Percentiles rank a stretch among this genome's conserved stretches.
These are phyloP conservation scores for Drosophila seguyi DNA, from an alignment of 1,140 invertebrate species.

Conservation along the genomic window DNA sequence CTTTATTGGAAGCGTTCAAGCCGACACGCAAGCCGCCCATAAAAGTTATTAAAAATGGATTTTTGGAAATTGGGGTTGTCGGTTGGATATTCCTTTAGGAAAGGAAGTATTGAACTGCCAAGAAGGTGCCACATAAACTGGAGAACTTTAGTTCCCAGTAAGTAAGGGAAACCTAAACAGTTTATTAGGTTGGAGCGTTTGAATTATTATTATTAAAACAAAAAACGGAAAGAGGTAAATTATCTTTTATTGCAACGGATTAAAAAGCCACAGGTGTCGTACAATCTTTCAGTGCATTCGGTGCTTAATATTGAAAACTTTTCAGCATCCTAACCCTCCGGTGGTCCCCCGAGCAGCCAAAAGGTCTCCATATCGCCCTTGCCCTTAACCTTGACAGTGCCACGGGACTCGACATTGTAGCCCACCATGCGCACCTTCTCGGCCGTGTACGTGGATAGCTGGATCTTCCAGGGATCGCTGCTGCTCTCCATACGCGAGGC, in stretches of 20 bases:
- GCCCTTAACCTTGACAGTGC: constrained; percentile 91
- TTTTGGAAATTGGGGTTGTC: constrained; percentile 32
- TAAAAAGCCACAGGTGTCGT: constrained; percentile 26
- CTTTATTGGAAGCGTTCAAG: constrained; percentile 11
- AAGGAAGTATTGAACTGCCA: background rate
- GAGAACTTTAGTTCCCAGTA: background rate
- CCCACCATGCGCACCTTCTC: constrained; percentile 82
- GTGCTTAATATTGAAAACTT: constrained; percentile 36
- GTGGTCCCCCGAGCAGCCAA: constrained; percentile 88
- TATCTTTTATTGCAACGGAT: constrained; percentile 43
- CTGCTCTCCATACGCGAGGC: constrained; percentile 92
- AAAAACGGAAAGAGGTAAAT: background rate
- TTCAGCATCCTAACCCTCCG: constrained; percentile 27
- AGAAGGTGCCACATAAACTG: constrained; percentile 12
- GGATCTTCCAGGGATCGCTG: constrained; percentile 82
- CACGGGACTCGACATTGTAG: constrained; percentile 89
- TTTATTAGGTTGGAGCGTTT: background rate
- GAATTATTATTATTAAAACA: background rate
- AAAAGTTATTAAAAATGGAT: constrained; percentile 67
- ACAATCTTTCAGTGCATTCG: constrained; percentile 33
- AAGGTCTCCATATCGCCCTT: constrained; percentile 95
- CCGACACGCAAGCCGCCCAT: constrained; percentile 60
- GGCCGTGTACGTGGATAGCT: constrained; percentile 82
- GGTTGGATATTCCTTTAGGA: background rate
- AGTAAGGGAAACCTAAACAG: too few relatives aligned